Conservation (phyloP, 2,888 invertebrate species). For the Hirtodrosophila histrioides region DNA sequence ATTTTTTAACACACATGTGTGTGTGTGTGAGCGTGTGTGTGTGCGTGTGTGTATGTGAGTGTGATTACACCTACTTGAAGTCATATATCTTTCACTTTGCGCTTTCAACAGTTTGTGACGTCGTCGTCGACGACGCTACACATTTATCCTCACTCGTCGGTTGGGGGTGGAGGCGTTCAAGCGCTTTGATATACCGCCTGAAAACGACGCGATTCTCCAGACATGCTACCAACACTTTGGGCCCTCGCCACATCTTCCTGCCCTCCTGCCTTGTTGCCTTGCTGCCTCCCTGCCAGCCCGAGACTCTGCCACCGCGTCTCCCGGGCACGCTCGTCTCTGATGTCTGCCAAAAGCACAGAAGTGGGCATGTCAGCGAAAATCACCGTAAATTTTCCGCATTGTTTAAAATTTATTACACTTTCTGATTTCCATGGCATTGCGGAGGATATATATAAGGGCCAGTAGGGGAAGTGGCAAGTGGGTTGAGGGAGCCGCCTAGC, state of each 20-base stretch:
- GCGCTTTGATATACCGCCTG: slow-evolving; percentile 74
- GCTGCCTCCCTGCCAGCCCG: not conserved
- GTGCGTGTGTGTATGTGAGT: slow-evolving; percentile 42
- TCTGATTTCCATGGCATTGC: slow-evolving; percentile 68
- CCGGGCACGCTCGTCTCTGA: not conserved
- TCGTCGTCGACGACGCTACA: slow-evolving; percentile 60
- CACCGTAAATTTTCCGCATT: slow-evolving; percentile 79
- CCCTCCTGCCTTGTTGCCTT: not conserved
- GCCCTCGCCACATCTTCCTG: slow-evolving; percentile 1
- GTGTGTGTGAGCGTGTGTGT: slow-evolving; percentile 33
- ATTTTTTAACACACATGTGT: slow-evolving; percentile 55
- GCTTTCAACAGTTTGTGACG: slow-evolving; percentile 80
- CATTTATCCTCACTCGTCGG: slow-evolving; percentile 50
- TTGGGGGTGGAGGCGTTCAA: slow-evolving; percentile 58
- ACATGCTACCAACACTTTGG: slow-evolving; percentile 67
- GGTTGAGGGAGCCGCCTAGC: slow-evolving; percentile 14
- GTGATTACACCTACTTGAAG: slow-evolving; percentile 78
- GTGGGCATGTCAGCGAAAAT: slow-evolving; percentile 79
- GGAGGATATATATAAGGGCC: slow-evolving; percentile 24
- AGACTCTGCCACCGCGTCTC: not conserved
- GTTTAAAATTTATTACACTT: slow-evolving; percentile 79
- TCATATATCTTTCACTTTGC: slow-evolving; percentile 79
- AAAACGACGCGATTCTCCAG: slow-evolving; percentile 54
- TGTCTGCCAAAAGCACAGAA: slow-evolving; percentile 70
- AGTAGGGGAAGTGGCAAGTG: not conserved